phyloP scores from a whole-genome alignment of 2,888 invertebrate species.

The Phyllotreta cruciferae region DNA sequence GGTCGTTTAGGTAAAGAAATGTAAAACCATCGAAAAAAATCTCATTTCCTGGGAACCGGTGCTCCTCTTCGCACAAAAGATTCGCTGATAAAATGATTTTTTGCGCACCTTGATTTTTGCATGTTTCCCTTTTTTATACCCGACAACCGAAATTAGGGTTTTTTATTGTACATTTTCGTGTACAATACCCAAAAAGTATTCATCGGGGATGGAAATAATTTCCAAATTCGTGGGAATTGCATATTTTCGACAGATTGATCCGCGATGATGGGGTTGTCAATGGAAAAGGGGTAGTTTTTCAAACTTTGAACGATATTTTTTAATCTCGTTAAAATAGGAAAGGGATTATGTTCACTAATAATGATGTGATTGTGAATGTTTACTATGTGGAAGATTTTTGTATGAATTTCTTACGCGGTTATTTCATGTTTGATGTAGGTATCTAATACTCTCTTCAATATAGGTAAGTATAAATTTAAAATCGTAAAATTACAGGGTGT shows the following conservation, averaged over 20 bases:
- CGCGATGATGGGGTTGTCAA: conserved; percentile 16
- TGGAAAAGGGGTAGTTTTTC: not conserved
- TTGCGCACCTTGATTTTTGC: conserved; percentile 41
- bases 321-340: conserved; percentile 12
- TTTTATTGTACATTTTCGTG: conserved; percentile 33
- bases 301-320: conserved; percentile 1
- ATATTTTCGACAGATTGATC: conserved; percentile 35
- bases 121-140: conserved; percentile 40
- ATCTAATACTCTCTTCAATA: too few species aligned
- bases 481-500: too few species aligned
- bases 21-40: conserved; percentile 43
- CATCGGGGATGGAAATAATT: conserved; percentile 38
- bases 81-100: conserved; percentile 37
- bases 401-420: too few species aligned
- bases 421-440: too few species aligned
- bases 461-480: too few species aligned
- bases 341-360: not conserved
- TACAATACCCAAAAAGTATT: conserved; percentile 30
- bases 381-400: too few species aligned
- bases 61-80: conserved; percentile 31
- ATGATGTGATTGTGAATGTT: conserved; percentile 5
- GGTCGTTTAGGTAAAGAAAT: conserved; percentile 48
- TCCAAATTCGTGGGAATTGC: conserved; percentile 38
- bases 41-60: conserved; percentile 48
- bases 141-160: conserved; percentile 33